Evolutionary conservation across 2,113 vertebrate genomes (phyloP).

Genomic region (Oxygymnocypris stewartii): DNA sequence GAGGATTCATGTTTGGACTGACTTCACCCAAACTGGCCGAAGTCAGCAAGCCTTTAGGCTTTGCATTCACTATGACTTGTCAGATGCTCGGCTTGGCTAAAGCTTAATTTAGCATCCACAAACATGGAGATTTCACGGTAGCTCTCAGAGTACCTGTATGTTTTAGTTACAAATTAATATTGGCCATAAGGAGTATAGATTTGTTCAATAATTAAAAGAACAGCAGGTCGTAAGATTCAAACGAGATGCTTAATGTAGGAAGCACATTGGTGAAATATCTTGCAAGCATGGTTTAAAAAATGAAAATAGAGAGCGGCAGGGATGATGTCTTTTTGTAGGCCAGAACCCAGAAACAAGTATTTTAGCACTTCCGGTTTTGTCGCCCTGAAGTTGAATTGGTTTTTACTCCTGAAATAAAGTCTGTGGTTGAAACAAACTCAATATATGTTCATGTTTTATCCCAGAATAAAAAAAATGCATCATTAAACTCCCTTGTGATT

Average conservation of each 20-base stretch:
- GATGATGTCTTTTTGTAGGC: slow-evolving; percentile 7
- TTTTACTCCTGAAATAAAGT: background rate
- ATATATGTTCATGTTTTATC: background rate
- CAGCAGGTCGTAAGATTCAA: background rate
- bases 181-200: slow-evolving; percentile 19
- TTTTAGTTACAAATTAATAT: background rate
- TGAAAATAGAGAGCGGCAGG: background rate
- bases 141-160: background rate
- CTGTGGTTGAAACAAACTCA: background rate
- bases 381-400: background rate
- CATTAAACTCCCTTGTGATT: background rate
- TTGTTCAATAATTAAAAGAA: slow-evolving; percentile 17
- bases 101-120: background rate
- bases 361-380: background rate
- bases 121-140: background rate
- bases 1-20: slow-evolving; percentile 37
- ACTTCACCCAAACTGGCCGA: slow-evolving; percentile 4
- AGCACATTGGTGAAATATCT: background rate
- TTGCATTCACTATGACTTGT: background rate
- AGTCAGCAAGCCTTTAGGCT: background rate
- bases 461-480: background rate
- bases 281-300: background rate
- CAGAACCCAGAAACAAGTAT: background rate
- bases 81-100: background rate
- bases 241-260: background rate